Evolutionary conservation across 2,113 vertebrate species (phyloP), one percentile per base, ranked within the genome.

Genomic region (Cyprinodon brontotheroides): DNA sequence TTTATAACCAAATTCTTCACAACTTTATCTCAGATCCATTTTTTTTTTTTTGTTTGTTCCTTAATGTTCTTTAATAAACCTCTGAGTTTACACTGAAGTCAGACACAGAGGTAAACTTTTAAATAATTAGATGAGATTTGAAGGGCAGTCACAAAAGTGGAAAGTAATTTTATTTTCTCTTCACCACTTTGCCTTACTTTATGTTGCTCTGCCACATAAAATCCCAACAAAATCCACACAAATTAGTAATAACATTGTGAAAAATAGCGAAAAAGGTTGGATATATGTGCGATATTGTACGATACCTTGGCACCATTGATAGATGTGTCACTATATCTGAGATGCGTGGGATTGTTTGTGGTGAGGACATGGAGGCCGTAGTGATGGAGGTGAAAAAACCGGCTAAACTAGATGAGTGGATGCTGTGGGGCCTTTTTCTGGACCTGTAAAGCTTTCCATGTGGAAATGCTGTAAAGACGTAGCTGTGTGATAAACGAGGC

Each of bases 261-360:
- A 2, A 17, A 57, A 57, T 9, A 9, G 50, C 14, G 8, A 3
- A 20, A 57, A n/a, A 14, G 8, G 20, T 57, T n/a, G n/a, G 20
- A 29, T 29, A 29, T 14, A 9, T 57, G 50, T 20, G 3, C 3
- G 15, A 57, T 29, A 29, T 29, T 29, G 29, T 29, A 29, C 29
- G 29, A 57, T 10, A n/a, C 17, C n/a, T 57, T n/a, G 1, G 14
- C 43, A 45, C 9, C 43, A 53, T 5, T 17, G 5, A 68, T 83
- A 68, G 70, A 37, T 88, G 78, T 81, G 71, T 86, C 63, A 64
- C 78, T 80, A 63, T 73, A 84, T 82, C 71, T 70, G 83, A 87
- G 75, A 79, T 85, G 79, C 48, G 77, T 85, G 84, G 80, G 85
- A 89, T 83, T 89, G 75, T 92, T 91, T 89, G 48, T n/a, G 80